Base-by-base conservation (phyloP, 2,113 vertebrate species). In the Vombatus ursinus region DNA sequence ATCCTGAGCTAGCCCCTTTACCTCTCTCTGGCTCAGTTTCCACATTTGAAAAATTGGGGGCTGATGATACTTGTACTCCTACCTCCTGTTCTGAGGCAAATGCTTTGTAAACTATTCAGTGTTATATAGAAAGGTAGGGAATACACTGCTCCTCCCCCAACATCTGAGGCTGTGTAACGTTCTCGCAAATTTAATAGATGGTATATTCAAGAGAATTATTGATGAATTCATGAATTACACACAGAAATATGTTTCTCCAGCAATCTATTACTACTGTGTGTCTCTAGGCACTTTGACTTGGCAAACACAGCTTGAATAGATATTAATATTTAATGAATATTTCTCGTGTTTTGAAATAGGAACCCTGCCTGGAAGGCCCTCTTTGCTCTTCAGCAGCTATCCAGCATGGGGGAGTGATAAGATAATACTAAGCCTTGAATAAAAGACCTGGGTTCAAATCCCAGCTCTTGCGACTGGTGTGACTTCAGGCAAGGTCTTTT, bases 231-330 rank as follows among this genome's bases (percentile, higher is more conserved):
- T 3, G n/a, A 90, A 50, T 24, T 7, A 89, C 54, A 8, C 89
- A 53, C 0, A 2, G 37, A 23, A 37, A 9, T 9, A 2, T 22
- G 51, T 92, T 47, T 50, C 52, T 50, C n/a, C 50, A 8, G 52
- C 52, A 37, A 51, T 2, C 0, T 31, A 0, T 10, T 0, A 3
- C 0, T 0, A 44, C 68, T 84, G 37, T 84, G n/a, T 84, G 22
- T 12, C 26, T 14, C 91, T 77, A 90, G 89, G 52, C 4, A 9
- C 25, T 16, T 3, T 0, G 25, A n/a, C 53, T 9, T 16, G 90
- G 57, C 25, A 12, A 12, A 44, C 37, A 50, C 0, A 4, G 22
- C 89, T 89, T 90, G 8, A 0, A 2, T 77, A 84, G 68, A 84
- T 44, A 84, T 84, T 84, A 84, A 84, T 84, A 44, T 84, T 84